These are phyloP conservation scores for Holcopasites calliopsidis DNA, from an alignment of 1,140 invertebrate species.

Conservation along the genomic window DNA sequence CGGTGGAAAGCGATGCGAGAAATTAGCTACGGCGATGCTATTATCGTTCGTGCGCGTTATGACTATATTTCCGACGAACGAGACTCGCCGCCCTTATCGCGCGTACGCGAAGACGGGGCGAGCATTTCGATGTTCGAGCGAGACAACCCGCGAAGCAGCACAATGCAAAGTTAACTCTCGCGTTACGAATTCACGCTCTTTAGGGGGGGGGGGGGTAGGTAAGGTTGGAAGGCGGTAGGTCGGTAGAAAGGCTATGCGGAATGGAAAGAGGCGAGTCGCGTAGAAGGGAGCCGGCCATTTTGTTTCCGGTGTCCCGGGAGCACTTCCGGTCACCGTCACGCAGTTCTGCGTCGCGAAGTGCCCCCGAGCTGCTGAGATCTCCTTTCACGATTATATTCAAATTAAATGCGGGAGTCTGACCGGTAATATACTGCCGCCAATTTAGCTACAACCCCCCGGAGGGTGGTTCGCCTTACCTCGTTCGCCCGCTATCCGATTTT, in stretches of 20 bases:
- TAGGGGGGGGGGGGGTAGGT: conserved; percentile 30
- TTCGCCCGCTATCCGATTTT: conserved; percentile 16
- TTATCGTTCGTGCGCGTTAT: neutral
- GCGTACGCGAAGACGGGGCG: neutral
- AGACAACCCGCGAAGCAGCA: conserved; percentile 49
- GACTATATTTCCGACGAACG: neutral
- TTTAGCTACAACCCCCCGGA: conserved; percentile 77
- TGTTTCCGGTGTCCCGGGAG: conserved; percentile 78
- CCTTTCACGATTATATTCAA: conserved; percentile 80
- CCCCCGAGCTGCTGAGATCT: conserved; percentile 75
- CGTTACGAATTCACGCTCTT: conserved; percentile 64
- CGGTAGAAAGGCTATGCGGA: conserved; percentile 32
- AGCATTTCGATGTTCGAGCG: conserved; percentile 32
- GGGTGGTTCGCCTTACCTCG: conserved; percentile 72
- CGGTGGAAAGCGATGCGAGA: conserved; percentile 7
- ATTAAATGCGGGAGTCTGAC: conserved; percentile 78
- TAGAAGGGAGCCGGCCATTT: conserved; percentile 73
- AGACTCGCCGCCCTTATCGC: neutral
- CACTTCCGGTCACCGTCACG: conserved; percentile 79
- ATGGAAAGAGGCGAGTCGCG: conserved; percentile 53
- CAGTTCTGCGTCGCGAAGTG: conserved; percentile 74
- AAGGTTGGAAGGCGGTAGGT: conserved; percentile 8
- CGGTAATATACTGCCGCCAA: conserved; percentile 79
- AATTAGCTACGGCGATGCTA: neutral
- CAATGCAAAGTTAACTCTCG: conserved; percentile 72